Evolutionary conservation across 2,888 invertebrate genomes (phyloP).

Genomic region (Caenorhabditis sp.): DNA sequence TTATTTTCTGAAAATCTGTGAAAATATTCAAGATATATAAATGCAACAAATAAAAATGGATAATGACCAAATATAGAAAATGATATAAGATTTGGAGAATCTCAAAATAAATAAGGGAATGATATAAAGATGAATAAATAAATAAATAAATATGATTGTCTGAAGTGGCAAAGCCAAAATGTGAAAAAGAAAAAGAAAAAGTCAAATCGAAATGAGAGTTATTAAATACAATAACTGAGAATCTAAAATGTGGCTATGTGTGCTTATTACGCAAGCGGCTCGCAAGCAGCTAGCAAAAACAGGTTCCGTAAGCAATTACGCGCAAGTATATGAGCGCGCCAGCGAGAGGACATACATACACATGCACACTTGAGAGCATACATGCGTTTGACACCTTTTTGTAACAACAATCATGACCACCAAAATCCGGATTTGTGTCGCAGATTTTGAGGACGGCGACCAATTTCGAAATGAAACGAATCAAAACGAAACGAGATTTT

Average conservation of each 20-base stretch:
- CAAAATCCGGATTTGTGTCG: neutral
- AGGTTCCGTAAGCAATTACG: neutral
- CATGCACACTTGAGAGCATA: slow-evolving; percentile 1
- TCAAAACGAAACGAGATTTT: too few species aligned
- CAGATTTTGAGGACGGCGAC: too few species aligned
- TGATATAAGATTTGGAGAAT: neutral
- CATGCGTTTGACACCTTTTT: slow-evolving; percentile 1
- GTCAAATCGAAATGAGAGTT: neutral
- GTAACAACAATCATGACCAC: neutral
- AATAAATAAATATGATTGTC: neutral
- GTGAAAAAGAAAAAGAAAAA: too few species aligned
- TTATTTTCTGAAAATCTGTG: too few species aligned
- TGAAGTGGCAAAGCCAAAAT: neutral
- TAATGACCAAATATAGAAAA: neutral
- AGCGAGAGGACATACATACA: neutral
- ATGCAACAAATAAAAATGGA: neutral
- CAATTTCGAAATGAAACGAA: too few species aligned
- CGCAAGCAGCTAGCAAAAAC: neutral
- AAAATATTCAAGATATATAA: neutral
- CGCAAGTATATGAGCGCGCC: neutral
- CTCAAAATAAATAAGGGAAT: slow-evolving; percentile 7
- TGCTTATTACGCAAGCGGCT: slow-evolving; percentile 1
- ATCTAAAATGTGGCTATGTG: neutral
- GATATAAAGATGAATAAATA: neutral
- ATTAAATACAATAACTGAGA: neutral